phyloP scores from a whole-genome alignment of 2,797 vertebrate genomes.

The Tapirus indicus region DNA sequence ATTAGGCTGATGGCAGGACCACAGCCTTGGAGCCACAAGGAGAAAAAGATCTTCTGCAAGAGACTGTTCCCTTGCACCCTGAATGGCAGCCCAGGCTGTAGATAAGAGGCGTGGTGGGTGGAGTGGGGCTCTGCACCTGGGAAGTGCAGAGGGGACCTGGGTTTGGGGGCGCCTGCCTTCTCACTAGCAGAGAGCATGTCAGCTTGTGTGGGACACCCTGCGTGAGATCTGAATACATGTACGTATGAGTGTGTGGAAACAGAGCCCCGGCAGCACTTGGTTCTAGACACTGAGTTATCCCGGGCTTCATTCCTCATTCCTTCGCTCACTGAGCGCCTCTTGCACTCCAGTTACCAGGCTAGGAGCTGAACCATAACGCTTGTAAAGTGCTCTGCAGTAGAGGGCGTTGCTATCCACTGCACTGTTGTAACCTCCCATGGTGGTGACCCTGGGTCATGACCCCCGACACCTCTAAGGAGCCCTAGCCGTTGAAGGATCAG shows the following conservation, averaged over 20 bases:
- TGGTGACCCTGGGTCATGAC: neutral
- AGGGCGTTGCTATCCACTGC: neutral
- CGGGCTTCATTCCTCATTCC: neutral
- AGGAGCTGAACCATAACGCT: neutral
- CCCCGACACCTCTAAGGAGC: neutral
- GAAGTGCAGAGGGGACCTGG: neutral
- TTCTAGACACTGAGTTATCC: neutral
- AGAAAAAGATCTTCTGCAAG: slow-evolving; percentile 46
- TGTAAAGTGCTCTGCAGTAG: neutral
- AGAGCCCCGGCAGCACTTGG: neutral
- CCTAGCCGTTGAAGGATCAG: slow-evolving; percentile 8
- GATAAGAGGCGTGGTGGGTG: neutral
- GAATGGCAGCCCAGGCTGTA: neutral
- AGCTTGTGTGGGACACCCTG: neutral
- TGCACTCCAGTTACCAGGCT: neutral
- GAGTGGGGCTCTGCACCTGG: neutral
- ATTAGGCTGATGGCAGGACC: slow-evolving; percentile 76
- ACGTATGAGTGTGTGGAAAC: fast-evolving
- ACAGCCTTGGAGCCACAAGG: slow-evolving; percentile 35
- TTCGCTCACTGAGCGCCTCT: neutral
- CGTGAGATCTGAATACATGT: neutral
- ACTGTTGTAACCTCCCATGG: neutral
- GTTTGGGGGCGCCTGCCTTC: neutral
- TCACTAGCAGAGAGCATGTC: fast-evolving
- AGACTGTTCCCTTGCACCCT: neutral